These are phyloP conservation scores for Zophobas atratus DNA, from an alignment of 1,140 invertebrate species.

Conservation along the genomic window DNA sequence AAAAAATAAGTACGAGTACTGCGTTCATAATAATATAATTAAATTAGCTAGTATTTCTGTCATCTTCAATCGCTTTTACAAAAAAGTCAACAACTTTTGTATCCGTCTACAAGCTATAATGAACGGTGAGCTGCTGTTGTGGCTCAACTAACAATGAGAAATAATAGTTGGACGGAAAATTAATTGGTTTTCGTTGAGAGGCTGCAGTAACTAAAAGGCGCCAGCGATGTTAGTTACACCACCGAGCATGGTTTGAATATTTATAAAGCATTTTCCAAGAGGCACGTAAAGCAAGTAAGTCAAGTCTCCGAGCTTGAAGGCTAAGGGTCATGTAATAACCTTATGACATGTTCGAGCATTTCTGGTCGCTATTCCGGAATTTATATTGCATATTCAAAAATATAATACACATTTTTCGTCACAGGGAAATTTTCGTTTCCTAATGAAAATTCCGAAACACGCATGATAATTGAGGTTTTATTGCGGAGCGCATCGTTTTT, in stretches of 20 bases:
- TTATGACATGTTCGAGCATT: slow-evolving; percentile 45
- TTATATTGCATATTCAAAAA: slow-evolving; percentile 48
- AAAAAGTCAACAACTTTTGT: too few species aligned
- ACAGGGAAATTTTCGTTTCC: slow-evolving; percentile 7
- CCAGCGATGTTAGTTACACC: slow-evolving; percentile 40
- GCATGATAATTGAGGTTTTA: slow-evolving; percentile 9
- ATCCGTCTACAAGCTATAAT: background rate
- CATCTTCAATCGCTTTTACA: too few species aligned
- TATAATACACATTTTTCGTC: slow-evolving; percentile 19
- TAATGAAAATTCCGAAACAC: background rate
- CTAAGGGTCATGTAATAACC: slow-evolving; percentile 44
- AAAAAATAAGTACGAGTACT: too few species aligned
- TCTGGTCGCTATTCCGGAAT: slow-evolving; percentile 43
- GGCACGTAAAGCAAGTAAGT: slow-evolving; percentile 46
- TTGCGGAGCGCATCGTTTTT: slow-evolving; percentile 7
- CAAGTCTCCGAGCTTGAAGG: slow-evolving; percentile 31
- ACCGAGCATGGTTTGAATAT: slow-evolving; percentile 38
- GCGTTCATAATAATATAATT: too few species aligned
- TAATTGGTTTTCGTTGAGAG: slow-evolving; percentile 37
- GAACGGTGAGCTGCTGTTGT: background rate
- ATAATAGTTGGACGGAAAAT: slow-evolving; percentile 15
- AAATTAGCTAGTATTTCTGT: too few species aligned
- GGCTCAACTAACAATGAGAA: background rate
- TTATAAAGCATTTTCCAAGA: slow-evolving; percentile 44
- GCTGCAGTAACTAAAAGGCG: slow-evolving; percentile 39